Evolutionary conservation across 2,113 vertebrate genomes (phyloP).

Genomic region (Heterotilapia buettikoferi): DNA sequence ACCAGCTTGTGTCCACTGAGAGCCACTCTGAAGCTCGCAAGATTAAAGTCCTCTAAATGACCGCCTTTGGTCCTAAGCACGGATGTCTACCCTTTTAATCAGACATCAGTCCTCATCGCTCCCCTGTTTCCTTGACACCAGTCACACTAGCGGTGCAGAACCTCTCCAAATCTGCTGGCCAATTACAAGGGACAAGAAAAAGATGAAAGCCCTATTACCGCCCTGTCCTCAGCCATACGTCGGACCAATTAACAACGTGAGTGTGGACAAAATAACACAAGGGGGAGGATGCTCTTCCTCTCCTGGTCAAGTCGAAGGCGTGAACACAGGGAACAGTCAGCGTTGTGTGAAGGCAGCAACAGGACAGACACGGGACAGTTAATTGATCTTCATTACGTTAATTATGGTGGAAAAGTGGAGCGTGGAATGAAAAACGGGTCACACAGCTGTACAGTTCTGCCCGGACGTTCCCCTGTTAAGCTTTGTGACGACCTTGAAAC

Average conservation of each 20-base stretch:
- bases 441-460: background rate
- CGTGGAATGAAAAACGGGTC: constrained; percentile 38
- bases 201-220: constrained; percentile 54
- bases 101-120: constrained; percentile 11
- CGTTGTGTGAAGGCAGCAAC: constrained; percentile 23
- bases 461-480: constrained; percentile 4
- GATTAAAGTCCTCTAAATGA: constrained; percentile 64
- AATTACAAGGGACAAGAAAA: constrained; percentile 43
- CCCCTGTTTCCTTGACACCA: constrained; percentile 17
- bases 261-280: background rate
- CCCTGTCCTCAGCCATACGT: constrained; percentile 18
- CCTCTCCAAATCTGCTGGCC: constrained; percentile 12
- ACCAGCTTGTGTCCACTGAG: constrained; percentile 32
- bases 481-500: constrained; percentile 58
- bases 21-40: constrained; percentile 22
- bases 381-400: constrained; percentile 75
- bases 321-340: background rate
- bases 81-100: constrained; percentile 36
- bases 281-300: background rate
- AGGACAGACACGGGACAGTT: constrained; percentile 36
- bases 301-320: background rate
- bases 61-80: constrained; percentile 31
- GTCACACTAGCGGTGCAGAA: background rate
- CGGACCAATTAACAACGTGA: constrained; percentile 38
- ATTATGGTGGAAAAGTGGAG: constrained; percentile 61